Evolutionary conservation across 2,888 invertebrate species (phyloP).

Genomic region (Merodon equestris): DNA sequence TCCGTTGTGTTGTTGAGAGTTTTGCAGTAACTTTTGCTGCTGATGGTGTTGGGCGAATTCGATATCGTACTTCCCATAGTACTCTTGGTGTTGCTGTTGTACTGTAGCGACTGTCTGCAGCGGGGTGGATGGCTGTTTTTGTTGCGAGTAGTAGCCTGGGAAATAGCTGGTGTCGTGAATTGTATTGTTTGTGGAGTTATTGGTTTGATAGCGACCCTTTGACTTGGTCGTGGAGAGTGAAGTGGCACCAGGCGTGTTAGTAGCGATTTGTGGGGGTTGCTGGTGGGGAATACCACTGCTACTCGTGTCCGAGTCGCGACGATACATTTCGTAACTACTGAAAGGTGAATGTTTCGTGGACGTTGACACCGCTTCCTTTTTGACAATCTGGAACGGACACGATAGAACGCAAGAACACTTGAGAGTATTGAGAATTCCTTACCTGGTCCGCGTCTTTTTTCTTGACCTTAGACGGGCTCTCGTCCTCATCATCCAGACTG

Average conservation of each 20-base stretch:
- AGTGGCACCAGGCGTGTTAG: conserved; percentile 51
- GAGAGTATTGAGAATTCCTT: conserved; percentile 38
- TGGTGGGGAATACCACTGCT: conserved; percentile 70
- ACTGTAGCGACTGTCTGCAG: conserved; percentile 49
- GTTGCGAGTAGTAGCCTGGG: conserved; percentile 75
- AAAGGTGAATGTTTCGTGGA: conserved; percentile 77
- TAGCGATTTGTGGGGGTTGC: conserved; percentile 64
- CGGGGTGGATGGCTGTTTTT: conserved; percentile 69
- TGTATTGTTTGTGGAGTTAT: conserved; percentile 56
- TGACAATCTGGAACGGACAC: conserved; percentile 73
- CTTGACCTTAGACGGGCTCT: conserved; percentile 77
- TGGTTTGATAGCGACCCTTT: conserved; percentile 50
- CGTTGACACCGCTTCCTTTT: conserved; percentile 78
- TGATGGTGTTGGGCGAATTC: conserved; percentile 73
- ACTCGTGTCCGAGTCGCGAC: conserved; percentile 73
- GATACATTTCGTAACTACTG: conserved; percentile 74
- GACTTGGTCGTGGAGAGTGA: conserved; percentile 41
- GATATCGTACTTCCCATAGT: conserved; percentile 78
- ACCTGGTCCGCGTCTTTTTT: conserved; percentile 78
- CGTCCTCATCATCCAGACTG: conserved; percentile 79
- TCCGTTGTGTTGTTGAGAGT: conserved; percentile 48
- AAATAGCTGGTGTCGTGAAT: conserved; percentile 74
- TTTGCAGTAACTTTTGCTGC: conserved; percentile 71
- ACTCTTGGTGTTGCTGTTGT: conserved; percentile 73
- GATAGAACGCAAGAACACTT: not conserved